Percentiles rank a stretch among this genome's conserved stretches.
Evolutionary conservation across 2,888 invertebrate genomes (phyloP).

Genomic region (Eumacrocentrus americanus): DNA sequence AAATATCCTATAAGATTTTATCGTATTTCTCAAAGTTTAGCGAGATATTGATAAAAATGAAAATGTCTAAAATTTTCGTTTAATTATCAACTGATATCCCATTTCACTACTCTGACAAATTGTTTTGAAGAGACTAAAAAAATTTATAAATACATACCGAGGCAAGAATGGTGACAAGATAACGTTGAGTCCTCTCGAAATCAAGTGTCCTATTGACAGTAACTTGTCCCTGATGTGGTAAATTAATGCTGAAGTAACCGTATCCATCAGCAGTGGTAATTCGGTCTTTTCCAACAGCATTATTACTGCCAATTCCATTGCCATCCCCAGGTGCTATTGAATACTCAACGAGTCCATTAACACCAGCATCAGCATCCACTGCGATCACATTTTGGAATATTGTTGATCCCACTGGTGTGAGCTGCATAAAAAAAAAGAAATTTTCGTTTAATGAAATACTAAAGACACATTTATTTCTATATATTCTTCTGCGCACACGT

Average conservation of each 20-base stretch:
- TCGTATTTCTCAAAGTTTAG: too few species aligned
- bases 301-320: conserved; percentile 65
- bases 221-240: conserved; percentile 88
- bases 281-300: conserved; percentile 65
- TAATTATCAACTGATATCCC: too few species aligned
- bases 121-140: not conserved
- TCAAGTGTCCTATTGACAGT: conserved; percentile 85
- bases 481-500: too few species aligned
- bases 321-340: conserved; percentile 76
- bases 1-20: not conserved
- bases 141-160: conserved; percentile 68
- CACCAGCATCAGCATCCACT: conserved; percentile 83
- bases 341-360: conserved; percentile 88
- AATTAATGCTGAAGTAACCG: conserved; percentile 82
- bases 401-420: conserved; percentile 84
- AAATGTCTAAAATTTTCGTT: too few species aligned
- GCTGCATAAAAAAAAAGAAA: conserved; percentile 65
- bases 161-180: conserved; percentile 86
- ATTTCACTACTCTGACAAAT: not conserved
- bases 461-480: not conserved
- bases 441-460: not conserved
- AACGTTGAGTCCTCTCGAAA: conserved; percentile 85
- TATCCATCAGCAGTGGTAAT: conserved; percentile 78
- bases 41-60: too few species aligned
- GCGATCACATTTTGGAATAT: conserved; percentile 83